Base-by-base conservation (phyloP, 1,140 invertebrate species). In the Meteorus sp. region DNA sequence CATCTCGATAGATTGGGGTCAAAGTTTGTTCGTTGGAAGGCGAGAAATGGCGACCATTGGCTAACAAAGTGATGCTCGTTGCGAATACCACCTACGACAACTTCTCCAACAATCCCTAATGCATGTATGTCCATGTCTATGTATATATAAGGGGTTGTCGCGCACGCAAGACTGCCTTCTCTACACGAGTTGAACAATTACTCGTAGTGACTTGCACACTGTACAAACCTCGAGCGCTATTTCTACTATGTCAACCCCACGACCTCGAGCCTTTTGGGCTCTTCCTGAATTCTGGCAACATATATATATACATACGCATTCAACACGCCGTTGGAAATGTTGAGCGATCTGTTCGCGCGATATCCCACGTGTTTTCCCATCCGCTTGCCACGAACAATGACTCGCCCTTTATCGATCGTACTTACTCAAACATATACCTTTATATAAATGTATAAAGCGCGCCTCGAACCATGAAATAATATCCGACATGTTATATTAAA, bases 191-290 rank as follows among this genome's bases (percentile, higher is more conserved):
- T 43, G 61, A 60, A 68, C 74, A 77, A 79, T 79, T 77, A 79
- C 73, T 56, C 65, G 66, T 52, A 71, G 70, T 78, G 76, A 78
- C 76, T 77, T 72, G 76, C 75, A 69, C n/a, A n/a, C 54, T 67
- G 48, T 64, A 52, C 59, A 68, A 70, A 70, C 73, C 63, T 55
- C 35, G 33, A 59, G 52, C 31, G 60, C 43, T 51, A 44, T 63
- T 62, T 39, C 35, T 66, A 67, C n/a, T n/a, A n/a, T n/a, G 64
- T 64, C 55, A 64, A 69, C 67, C 71, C 60, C 59, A 66, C 61
- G 43, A 62, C 59, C 61, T 19, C 20, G 55, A 44, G 20, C 27
- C 23, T 23, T n/a, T 48, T 39, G 35, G 35, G 35, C 35, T 39
- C 50, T 52, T 52, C 50, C 50, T 52, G 50, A 52, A 52, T 52